These are phyloP conservation scores for Syngnathoides biaculeatus DNA, from an alignment of 2,113 vertebrate genomes.

Conservation along the genomic window DNA sequence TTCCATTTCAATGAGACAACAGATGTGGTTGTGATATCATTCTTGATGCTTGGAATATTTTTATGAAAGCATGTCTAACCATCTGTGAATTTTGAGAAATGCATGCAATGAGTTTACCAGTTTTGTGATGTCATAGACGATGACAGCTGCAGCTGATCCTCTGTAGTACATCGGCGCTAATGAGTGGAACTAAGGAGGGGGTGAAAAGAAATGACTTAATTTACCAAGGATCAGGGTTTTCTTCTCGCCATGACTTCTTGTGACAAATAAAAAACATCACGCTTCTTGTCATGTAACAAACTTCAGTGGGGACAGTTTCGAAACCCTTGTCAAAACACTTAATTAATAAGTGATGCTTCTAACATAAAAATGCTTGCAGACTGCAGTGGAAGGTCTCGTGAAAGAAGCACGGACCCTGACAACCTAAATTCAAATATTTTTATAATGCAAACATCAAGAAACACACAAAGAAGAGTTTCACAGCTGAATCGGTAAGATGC, in stretches of 20 bases:
- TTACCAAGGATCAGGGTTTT: not conserved
- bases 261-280: not conserved
- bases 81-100: too few relatives aligned
- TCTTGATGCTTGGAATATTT: too few relatives aligned
- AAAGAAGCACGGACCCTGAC: not conserved
- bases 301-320: not conserved
- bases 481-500: too few relatives aligned
- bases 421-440: not conserved
- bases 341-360: not conserved
- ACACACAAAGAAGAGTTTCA: too few relatives aligned
- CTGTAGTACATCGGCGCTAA: constrained; percentile 98
- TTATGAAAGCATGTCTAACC: too few relatives aligned
- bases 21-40: too few relatives aligned
- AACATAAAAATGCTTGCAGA: not conserved
- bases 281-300: not conserved
- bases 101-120: constrained; percentile 75
- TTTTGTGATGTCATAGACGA: constrained; percentile 98
- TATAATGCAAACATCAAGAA: too few relatives aligned
- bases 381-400: not conserved
- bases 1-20: too few relatives aligned
- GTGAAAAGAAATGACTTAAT: not conserved
- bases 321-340: not conserved
- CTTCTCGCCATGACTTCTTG: not conserved
- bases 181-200: constrained; percentile 84
- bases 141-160: constrained; percentile 93